phyloP scores from a whole-genome alignment of 2,113 vertebrate species.

The Tachuris rubrigastra region DNA sequence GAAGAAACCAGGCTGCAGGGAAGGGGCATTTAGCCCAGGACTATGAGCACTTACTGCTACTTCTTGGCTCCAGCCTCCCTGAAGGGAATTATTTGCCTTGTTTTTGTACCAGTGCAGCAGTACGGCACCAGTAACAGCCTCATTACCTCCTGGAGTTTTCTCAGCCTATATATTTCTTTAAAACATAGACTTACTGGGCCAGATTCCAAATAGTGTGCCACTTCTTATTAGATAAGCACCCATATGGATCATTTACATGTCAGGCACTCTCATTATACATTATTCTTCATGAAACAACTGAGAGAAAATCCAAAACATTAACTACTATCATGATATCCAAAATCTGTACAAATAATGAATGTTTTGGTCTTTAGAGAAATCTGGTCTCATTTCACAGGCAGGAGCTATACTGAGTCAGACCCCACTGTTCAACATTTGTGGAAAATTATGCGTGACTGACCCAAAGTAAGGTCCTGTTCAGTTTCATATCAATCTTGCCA shows the following conservation, averaged over 20 bases:
- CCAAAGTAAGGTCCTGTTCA: not conserved
- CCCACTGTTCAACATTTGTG: accelerated
- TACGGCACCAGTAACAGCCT: not conserved
- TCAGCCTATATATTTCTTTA: not conserved
- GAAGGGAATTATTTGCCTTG: not conserved
- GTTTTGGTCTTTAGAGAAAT: not conserved
- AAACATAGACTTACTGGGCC: not conserved
- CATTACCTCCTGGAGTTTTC: not conserved
- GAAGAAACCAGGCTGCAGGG: not conserved
- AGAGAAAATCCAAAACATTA: not conserved
- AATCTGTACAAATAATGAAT: not conserved
- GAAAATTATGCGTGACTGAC: not conserved
- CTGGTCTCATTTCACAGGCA: not conserved
- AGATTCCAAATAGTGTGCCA: not conserved
- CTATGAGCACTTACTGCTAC: not conserved
- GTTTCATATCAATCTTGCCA: not conserved
- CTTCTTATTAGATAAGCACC: not conserved
- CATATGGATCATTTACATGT: not conserved
- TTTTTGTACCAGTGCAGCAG: not conserved
- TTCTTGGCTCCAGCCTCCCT: not conserved
- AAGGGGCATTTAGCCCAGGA: not conserved
- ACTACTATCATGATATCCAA: not conserved
- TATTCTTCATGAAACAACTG: not conserved
- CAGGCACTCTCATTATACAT: not conserved
- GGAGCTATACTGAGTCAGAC: not conserved